Evolutionary conservation across 2,113 vertebrate genomes (phyloP).

Genomic region (Chelonoidis abingdonii): DNA sequence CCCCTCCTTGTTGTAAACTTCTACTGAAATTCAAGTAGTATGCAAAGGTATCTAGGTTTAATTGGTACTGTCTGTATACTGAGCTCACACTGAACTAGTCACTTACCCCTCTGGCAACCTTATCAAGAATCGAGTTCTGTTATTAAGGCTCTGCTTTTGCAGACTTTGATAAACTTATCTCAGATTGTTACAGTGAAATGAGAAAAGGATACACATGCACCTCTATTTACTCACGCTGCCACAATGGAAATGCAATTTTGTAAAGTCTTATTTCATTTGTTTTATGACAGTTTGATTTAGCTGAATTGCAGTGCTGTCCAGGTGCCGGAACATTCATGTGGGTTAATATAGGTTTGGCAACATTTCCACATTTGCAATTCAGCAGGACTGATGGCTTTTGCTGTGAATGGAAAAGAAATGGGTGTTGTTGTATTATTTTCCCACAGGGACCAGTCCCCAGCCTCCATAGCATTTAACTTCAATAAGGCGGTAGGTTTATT

Average conservation of each 20-base stretch:
- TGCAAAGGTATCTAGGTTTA: neutral
- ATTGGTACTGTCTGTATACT: neutral
- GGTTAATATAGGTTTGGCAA: conserved; percentile 3
- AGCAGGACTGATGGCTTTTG: neutral
- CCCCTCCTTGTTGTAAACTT: neutral
- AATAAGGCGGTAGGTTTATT: neutral
- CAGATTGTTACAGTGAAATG: neutral
- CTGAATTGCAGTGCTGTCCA: neutral
- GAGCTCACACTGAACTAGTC: neutral
- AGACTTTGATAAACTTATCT: conserved; percentile 25
- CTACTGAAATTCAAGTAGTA: neutral
- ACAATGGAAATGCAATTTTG: neutral
- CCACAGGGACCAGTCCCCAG: neutral
- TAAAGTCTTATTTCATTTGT: conserved; percentile 18
- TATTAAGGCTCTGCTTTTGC: neutral
- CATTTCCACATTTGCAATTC: neutral
- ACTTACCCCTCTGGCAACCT: neutral
- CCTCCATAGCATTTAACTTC: rapidly evolving
- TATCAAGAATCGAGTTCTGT: neutral
- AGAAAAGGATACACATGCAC: neutral
- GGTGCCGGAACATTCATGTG: neutral
- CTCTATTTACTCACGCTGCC: conserved; percentile 12
- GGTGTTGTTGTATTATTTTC: neutral
- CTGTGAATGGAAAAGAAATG: rapidly evolving
- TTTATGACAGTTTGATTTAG: neutral